phyloP scores from a whole-genome alignment of 37 sponge, comb jelly and placozoan genomes.

The Aplysina aerophoba region DNA sequence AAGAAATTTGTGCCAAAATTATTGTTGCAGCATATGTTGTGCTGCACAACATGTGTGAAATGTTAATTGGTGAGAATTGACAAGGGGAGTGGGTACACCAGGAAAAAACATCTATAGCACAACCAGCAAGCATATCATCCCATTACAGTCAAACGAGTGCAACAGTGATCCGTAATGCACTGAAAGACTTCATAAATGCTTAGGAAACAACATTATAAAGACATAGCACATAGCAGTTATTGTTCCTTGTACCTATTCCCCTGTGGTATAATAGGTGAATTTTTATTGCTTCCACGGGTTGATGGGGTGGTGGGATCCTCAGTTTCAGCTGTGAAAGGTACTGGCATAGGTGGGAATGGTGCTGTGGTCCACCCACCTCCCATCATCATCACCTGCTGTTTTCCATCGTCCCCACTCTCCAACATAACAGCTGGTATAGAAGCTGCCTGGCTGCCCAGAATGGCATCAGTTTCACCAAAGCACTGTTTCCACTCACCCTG shows the following conservation, averaged over 20 bases:
- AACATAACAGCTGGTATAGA: too few species aligned
- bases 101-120: neutral
- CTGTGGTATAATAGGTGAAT: neutral
- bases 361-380: neutral
- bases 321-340: neutral
- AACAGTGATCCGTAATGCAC: neutral
- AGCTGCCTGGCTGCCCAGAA: too few species aligned
- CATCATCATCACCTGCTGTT: neutral
- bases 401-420: too few species aligned
- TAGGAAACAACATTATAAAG: slow-evolving; percentile 6
- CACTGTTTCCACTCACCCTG: neutral
- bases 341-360: neutral
- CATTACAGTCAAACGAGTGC: neutral
- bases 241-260: neutral
- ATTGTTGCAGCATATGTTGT: slow-evolving; percentile 40
- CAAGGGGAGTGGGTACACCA: slow-evolving; percentile 32
- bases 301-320: too few species aligned
- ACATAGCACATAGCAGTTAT: neutral
- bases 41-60: slow-evolving; percentile 46
- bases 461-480: too few species aligned
- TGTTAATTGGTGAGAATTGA: slow-evolving; percentile 19
- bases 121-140: neutral
- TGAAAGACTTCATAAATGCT: neutral
- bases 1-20: slow-evolving; percentile 1
- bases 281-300: too few species aligned